These are phyloP conservation scores for Halichoeres trimaculatus DNA, from an alignment of 2,113 vertebrate genomes.

Conservation along the genomic window DNA sequence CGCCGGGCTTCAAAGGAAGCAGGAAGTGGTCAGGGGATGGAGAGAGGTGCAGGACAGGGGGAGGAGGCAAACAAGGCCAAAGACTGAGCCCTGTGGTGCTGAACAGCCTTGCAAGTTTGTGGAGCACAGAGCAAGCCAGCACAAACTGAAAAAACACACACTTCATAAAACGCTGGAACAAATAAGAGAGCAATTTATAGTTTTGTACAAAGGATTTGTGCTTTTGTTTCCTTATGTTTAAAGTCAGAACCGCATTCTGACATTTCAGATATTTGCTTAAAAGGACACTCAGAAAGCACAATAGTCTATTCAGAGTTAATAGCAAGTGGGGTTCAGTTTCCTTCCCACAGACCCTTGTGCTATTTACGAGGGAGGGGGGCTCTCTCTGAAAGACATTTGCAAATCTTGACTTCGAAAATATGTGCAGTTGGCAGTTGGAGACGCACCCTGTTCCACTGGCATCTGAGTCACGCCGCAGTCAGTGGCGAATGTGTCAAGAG, in stretches of 20 bases:
- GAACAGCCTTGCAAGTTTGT: slow-evolving; percentile 18
- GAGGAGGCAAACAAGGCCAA: slow-evolving; percentile 47
- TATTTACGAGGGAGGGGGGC: slow-evolving; percentile 73
- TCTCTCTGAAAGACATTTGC: slow-evolving; percentile 77
- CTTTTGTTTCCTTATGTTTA: slow-evolving; percentile 21
- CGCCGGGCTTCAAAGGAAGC: slow-evolving; percentile 78
- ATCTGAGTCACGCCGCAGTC: slow-evolving; percentile 78
- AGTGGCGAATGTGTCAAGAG: slow-evolving; percentile 62
- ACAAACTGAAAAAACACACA: slow-evolving; percentile 7
- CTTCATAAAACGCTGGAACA: slow-evolving; percentile 2
- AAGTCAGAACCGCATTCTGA: slow-evolving; percentile 19
- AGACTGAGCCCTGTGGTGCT: slow-evolving; percentile 33
- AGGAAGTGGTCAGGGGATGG: slow-evolving; percentile 77
- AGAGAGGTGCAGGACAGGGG: slow-evolving; percentile 52
- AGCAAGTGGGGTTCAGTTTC: slow-evolving; percentile 44
- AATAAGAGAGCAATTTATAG: background rate
- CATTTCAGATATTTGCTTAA: slow-evolving; percentile 22
- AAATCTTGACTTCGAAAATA: slow-evolving; percentile 86
- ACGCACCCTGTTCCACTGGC: slow-evolving; percentile 75
- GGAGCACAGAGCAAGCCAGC: slow-evolving; percentile 20
- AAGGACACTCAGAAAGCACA: slow-evolving; percentile 9
- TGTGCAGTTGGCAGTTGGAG: slow-evolving; percentile 81
- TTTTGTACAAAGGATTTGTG: background rate
- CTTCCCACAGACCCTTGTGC: slow-evolving; percentile 60
- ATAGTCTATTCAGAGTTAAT: slow-evolving; percentile 32